Base-by-base conservation (phyloP, 2,113 vertebrate species). In the Corapipo altera region DNA sequence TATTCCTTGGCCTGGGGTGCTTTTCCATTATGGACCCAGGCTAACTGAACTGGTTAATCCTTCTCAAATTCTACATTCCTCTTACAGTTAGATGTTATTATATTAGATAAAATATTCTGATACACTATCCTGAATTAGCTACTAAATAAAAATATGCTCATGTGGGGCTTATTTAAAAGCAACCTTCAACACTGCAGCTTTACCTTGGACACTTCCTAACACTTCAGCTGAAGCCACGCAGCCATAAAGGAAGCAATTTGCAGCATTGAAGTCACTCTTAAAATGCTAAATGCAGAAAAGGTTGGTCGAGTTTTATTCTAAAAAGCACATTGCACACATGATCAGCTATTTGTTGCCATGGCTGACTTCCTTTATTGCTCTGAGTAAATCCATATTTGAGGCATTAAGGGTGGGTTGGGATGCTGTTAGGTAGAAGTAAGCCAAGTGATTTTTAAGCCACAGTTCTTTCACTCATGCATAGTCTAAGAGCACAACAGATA, bases 311-410 rank as follows among this genome's bases (percentile, higher is more conserved):
- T 88, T 93, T 91, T 88, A 30, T 88, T 92, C 79, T 66, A 80
- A 88, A 76, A 92, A 62, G 58, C 4, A 12, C 52, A 58, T 2
- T 66, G 85, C 73, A 89, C 80, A 87, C 62, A 89, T 33, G 58
- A 94, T 92, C 92, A 96, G 92, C 93, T 92, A 89, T 8, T 8
- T 86, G 93, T 87, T 93, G 83, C 91, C 80, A 91, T 84, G 86
- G 80, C 41, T 92, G 73, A 75, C 91, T 96, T 94, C 88, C 86
- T 93, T 91, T 94, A 96, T 87, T 69, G 76, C 95, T 94, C 81
- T 85, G 76, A 96, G 86, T 82, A 89, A 92, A 96, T 95, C 91
- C 83, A 94, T 89, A 92, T 66, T 93, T 73, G 93, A 91, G 93
- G 58, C 92, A 95, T 93, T 92, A 96, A 89, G 73, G 66, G 67